Conservation (phyloP, 2,113 vertebrate genomes). For the Perca schrenkii region DNA sequence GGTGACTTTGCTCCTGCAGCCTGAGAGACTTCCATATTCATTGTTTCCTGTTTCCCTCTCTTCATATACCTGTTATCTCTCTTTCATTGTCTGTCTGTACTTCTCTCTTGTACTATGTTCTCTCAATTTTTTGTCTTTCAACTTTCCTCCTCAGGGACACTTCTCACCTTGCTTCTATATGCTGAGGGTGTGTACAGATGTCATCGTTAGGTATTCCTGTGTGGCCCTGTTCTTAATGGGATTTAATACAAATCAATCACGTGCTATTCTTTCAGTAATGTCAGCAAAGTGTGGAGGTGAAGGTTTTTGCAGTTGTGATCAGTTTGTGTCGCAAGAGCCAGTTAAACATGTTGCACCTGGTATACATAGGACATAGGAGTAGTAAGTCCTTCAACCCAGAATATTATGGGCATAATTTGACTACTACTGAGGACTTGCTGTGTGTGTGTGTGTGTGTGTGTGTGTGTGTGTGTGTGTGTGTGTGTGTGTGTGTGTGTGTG, state of each 20-base stretch:
- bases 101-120: constrained; percentile 34
- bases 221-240: constrained; percentile 30
- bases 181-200: constrained; percentile 22
- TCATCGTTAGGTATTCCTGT: constrained; percentile 23
- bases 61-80: constrained; percentile 59
- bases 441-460: constrained; percentile 15
- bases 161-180: constrained; percentile 55
- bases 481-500: constrained; percentile 23
- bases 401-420: constrained; percentile 42
- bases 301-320: constrained; percentile 17
- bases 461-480: constrained; percentile 24
- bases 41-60: constrained; percentile 53
- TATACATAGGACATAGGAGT: constrained; percentile 17
- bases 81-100: constrained; percentile 50
- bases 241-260: constrained; percentile 56
- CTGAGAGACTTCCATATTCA: constrained; percentile 66
- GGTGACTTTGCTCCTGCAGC: constrained; percentile 75
- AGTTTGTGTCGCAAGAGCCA: constrained; percentile 32
- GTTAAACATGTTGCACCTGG: constrained; percentile 12
- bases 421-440: neutral
- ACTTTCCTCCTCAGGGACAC: constrained; percentile 62
- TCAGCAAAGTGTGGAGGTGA: constrained; percentile 39
- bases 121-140: constrained; percentile 59
- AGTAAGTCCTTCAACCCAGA: constrained; percentile 47
- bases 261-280: constrained; percentile 18